Base-by-base conservation (phyloP, 1,140 invertebrate species). In the Drosophila pruinosa region DNA sequence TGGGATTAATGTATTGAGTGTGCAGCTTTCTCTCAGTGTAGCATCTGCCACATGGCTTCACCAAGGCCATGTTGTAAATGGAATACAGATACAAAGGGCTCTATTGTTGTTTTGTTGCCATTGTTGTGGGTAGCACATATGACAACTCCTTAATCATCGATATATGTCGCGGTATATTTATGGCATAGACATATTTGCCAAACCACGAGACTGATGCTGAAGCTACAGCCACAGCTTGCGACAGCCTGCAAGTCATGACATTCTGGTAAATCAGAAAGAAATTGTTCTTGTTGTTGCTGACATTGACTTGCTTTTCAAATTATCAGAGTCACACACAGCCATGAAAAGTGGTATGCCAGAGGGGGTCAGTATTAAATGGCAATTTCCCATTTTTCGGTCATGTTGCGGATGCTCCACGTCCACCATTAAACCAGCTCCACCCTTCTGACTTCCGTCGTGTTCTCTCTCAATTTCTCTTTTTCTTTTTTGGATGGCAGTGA, bases 101-200 rank as follows among this genome's bases (percentile, higher is more conserved):
- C 47, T 50, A 50, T 50, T 50, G 47, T 50, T 50, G 47, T 50
- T 4, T 6, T 34, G 24, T 31, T n/a, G 52, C 43, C 22, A 65
- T 71, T 71, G 61, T 71, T 71, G 52, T 54, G 38, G 61, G n/a
- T 22, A 36, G 47, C 62, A n/a, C n/a, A 72, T 34, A 59, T 72
- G 69, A 67, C 62, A 67, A 75, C 63, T 85, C 76, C 73, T 81
- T 74, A 81, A 85, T 86, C 81, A 86, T 88, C 77, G 69, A 86
- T 74, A 80, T 73, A 64, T 69, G 72, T 69, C 67, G 58, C 79
- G 45, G 8, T 19, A 72, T 80, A 69, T 76, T 70, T 45, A 52
- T 57, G 39, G 31, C 58, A 62, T 54, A 54, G 47, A 48, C 7
- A 48, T 7, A 58, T 22, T 26, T 15, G 17, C 5, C 36, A n/a